Percentiles rank a stretch among this genome's conserved stretches.
Conservation (phyloP, 2,113 vertebrate genomes). For the Xenopus laevis region DNA sequence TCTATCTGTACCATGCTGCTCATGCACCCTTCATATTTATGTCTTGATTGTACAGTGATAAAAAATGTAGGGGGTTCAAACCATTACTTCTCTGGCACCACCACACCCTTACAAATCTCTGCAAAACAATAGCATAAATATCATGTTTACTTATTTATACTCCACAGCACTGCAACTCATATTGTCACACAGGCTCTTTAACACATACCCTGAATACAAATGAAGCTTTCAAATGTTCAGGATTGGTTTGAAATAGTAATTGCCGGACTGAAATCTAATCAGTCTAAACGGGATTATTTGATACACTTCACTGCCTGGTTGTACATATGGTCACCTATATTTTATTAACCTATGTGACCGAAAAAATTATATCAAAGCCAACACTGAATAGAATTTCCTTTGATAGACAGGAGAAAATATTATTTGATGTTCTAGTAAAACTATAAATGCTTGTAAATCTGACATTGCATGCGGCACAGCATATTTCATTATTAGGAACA, state of each 20-base stretch:
- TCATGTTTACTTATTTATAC: not conserved
- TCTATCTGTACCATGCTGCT: conserved; percentile 17
- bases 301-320: conserved; percentile 9
- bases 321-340: conserved; percentile 10
- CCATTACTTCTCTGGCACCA: not conserved
- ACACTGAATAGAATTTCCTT: not conserved
- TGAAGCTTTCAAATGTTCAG: conserved; percentile 32
- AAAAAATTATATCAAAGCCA: not conserved
- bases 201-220: conserved; percentile 31
- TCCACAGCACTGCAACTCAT: conserved; percentile 32
- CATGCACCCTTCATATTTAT: not conserved
- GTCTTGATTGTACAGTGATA: too few relatives aligned
- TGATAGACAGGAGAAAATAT: not conserved
- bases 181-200: conserved; percentile 35
- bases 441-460: too few relatives aligned
- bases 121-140: conserved; percentile 8
- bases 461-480: too few relatives aligned
- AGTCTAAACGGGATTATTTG: conserved; percentile 7
- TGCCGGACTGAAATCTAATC: conserved; percentile 30
- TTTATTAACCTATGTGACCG: conserved; percentile 5
- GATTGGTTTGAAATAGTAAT: conserved; percentile 37
- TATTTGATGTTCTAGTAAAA: not conserved
- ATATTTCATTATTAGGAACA: not conserved
- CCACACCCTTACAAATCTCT: not conserved
- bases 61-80: not conserved